Evolutionary conservation across 2,797 vertebrate species (phyloP).

Genomic region (Peromyscus aztecus): DNA sequence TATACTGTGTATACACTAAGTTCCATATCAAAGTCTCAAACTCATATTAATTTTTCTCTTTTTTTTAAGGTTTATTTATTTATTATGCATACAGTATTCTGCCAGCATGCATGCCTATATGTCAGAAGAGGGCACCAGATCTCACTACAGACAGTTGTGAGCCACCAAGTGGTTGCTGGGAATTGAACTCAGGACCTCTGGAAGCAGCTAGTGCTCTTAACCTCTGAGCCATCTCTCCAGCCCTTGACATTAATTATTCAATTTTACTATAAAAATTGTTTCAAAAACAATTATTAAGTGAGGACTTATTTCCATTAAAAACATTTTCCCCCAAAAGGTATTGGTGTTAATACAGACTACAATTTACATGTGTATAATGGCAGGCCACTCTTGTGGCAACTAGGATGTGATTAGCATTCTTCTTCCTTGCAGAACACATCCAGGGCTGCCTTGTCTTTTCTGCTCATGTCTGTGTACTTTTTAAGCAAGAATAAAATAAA

Average conservation of each 20-base stretch:
- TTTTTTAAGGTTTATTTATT: no score
- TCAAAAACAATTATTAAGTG: background rate
- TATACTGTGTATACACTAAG: background rate
- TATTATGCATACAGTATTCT: no score
- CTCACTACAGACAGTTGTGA: no score
- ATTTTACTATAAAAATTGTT: background rate
- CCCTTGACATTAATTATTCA: background rate
- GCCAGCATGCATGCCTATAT: no score
- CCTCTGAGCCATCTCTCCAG: no score
- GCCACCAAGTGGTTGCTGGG: no score
- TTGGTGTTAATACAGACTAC: background rate
- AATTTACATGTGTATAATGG: background rate
- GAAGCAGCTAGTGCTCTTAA: no score
- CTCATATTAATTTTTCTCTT: background rate
- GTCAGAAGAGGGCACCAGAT: no score
- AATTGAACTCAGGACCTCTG: no score
- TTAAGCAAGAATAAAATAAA: background rate
- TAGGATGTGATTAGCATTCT: background rate
- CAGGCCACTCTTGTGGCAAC: background rate
- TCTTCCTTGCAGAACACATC: background rate
- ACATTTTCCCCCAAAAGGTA: background rate
- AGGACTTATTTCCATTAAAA: constrained; percentile 29
- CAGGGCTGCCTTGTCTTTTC: background rate
- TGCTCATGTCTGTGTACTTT: background rate
- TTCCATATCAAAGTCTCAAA: background rate